A percentile compares a stretch with the other conserved stretches of the same genome.
Evolutionary conservation across 2,888 invertebrate genomes (phyloP).

Genomic region (Cremastobaeus sp.): DNA sequence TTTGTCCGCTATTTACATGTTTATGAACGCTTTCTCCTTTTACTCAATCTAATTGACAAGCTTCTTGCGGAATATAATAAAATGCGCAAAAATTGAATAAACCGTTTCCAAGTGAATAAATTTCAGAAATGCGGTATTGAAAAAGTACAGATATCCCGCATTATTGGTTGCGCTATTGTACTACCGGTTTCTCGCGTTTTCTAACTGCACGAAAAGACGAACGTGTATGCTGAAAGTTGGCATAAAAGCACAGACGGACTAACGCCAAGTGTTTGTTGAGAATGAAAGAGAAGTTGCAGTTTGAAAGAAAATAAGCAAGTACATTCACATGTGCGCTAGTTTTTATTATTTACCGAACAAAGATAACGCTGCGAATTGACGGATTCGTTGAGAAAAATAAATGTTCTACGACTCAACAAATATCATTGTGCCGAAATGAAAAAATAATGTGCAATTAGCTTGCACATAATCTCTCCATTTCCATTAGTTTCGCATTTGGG

Average conservation of each 20-base stretch:
- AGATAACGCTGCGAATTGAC: constrained; percentile 13
- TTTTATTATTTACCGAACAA: constrained; percentile 28
- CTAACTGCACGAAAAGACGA: constrained; percentile 45
- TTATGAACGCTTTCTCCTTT: neutral
- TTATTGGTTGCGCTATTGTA: constrained; percentile 62
- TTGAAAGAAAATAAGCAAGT: constrained; percentile 36
- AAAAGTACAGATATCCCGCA: constrained; percentile 41
- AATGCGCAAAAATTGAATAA: constrained; percentile 35
- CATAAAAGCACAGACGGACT: constrained; percentile 63
- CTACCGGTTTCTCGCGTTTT: constrained; percentile 62
- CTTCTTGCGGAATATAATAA: constrained; percentile 19
- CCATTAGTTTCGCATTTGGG: too few species aligned
- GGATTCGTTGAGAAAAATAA: constrained; percentile 19
- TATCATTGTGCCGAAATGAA: too few species aligned
- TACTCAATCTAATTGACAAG: constrained; percentile 9
- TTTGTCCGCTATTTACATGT: neutral
- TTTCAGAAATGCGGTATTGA: constrained; percentile 31
- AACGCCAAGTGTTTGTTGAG: constrained; percentile 60
- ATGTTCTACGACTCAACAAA: neutral
- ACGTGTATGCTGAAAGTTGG: constrained; percentile 61
- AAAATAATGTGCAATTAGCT: too few species aligned
- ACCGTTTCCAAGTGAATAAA: constrained; percentile 43
- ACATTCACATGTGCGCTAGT: constrained; percentile 23
- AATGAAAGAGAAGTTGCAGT: constrained; percentile 49
- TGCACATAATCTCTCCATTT: too few species aligned